These are phyloP conservation scores for Aphaenogaster rudis DNA, from an alignment of 1,140 invertebrate genomes.

Conservation along the genomic window DNA sequence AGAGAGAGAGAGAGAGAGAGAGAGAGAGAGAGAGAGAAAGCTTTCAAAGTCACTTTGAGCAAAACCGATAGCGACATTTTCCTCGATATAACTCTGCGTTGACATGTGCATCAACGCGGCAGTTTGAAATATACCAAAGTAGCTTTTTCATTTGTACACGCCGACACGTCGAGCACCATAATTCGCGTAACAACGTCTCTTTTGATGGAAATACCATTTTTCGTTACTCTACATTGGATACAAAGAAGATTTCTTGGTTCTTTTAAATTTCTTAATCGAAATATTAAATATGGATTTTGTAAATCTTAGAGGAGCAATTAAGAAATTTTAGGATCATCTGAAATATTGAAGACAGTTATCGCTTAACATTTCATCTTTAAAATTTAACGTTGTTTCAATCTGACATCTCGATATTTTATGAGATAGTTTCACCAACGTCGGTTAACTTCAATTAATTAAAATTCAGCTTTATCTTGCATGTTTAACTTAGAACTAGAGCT, in stretches of 20 bases:
- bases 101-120: constrained; percentile 7
- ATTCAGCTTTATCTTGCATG: constrained; percentile 14
- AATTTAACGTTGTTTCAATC: constrained; percentile 20
- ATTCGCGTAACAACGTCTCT: constrained; percentile 16
- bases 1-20: not conserved
- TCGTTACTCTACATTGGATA: not conserved
- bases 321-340: not conserved
- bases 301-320: not conserved
- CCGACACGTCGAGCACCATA: not conserved
- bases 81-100: constrained; percentile 21
- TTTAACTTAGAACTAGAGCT: constrained; percentile 6
- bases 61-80: constrained; percentile 47
- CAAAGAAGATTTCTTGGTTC: not conserved
- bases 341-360: not conserved
- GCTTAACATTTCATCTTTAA: not conserved
- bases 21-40: not conserved
- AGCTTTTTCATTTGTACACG: constrained; percentile 21
- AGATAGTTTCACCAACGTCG: not conserved
- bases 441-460: constrained; percentile 25
- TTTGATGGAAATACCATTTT: constrained; percentile 17
- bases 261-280: not conserved
- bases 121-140: constrained; percentile 23
- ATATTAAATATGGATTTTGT: not conserved
- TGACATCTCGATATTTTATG: constrained; percentile 28
- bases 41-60: constrained; percentile 35